Conservation (phyloP, 2,888 invertebrate genomes). For the Eristalis arbustorum region DNA sequence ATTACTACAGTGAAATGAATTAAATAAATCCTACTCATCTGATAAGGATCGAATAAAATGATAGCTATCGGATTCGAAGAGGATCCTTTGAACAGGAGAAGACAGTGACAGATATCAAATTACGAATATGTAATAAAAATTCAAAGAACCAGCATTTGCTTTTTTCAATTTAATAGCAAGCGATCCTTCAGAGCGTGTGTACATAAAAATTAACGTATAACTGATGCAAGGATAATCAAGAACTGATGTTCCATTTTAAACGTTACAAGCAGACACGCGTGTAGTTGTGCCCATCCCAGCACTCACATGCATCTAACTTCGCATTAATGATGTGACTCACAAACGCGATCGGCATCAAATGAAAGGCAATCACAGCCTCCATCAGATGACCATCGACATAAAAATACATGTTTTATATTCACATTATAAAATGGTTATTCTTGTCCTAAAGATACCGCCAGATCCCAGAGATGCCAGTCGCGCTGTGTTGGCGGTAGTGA, state of each 20-base stretch:
- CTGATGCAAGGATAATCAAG: constrained; percentile 43
- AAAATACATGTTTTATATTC: constrained; percentile 72
- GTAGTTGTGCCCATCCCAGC: constrained; percentile 37
- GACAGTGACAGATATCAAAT: background rate
- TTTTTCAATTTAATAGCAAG: constrained; percentile 43
- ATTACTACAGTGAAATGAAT: background rate
- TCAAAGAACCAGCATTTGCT: constrained; percentile 29
- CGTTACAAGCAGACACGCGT: constrained; percentile 54
- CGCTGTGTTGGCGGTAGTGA: background rate
- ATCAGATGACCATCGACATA: constrained; percentile 71
- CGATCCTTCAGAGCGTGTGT: constrained; percentile 41
- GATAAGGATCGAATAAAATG: constrained; percentile 29
- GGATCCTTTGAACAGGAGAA: background rate
- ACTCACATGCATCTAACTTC: constrained; percentile 41
- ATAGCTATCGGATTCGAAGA: constrained; percentile 13
- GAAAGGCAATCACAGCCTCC: constrained; percentile 66
- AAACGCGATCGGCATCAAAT: constrained; percentile 69
- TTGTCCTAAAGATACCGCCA: constrained; percentile 64
- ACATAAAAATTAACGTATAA: constrained; percentile 53
- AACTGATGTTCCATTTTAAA: constrained; percentile 61
- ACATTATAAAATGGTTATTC: constrained; percentile 71
- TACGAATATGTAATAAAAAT: constrained; percentile 25
- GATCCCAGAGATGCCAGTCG: constrained; percentile 46
- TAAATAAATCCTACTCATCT: constrained; percentile 21
- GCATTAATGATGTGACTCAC: constrained; percentile 68